phyloP scores from a whole-genome alignment of 2,888 invertebrate species.

The Cheilosia vernalis region DNA sequence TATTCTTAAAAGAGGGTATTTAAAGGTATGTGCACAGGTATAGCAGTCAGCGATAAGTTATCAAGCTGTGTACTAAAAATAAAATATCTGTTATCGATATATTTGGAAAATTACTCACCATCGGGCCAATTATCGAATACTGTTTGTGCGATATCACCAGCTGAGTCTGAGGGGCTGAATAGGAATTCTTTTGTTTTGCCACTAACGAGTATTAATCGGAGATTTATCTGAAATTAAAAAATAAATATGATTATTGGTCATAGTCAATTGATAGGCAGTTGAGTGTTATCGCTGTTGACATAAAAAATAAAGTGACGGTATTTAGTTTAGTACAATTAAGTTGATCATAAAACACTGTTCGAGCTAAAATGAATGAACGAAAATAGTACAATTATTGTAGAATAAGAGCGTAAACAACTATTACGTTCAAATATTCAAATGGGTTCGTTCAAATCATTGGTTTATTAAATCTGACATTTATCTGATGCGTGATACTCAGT shows the following conservation, averaged over 20 bases:
- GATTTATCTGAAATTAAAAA: slow-evolving; percentile 91
- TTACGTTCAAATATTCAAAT: too few relatives aligned
- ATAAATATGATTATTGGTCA: slow-evolving; percentile 5
- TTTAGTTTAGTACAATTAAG: too few relatives aligned
- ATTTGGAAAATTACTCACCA: slow-evolving; percentile 87
- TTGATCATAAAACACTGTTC: too few relatives aligned
- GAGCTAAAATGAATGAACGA: too few relatives aligned
- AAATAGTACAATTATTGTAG: too few relatives aligned
- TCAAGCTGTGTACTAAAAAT: slow-evolving; percentile 4
- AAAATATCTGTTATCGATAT: not conserved
- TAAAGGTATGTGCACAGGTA: not conserved
- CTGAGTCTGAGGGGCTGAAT: slow-evolving; percentile 98
- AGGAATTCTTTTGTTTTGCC: slow-evolving; percentile 99
- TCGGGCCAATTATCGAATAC: slow-evolving; percentile 99
- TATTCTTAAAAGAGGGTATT: not conserved
- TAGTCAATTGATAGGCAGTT: not conserved
- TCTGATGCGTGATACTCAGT: too few relatives aligned
- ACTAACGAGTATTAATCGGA: slow-evolving; percentile 98
- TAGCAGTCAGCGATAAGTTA: slow-evolving; percentile 7
- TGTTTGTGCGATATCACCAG: slow-evolving; percentile 99
- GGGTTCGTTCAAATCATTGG: too few relatives aligned
- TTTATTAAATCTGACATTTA: too few relatives aligned
- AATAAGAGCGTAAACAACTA: too few relatives aligned
- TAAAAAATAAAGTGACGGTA: too few relatives aligned
- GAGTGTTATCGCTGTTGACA: not conserved